Evolutionary conservation across 2,888 invertebrate species (phyloP), one percentile per base, ranked within the genome.

Genomic region (Conchocele bisecta): DNA sequence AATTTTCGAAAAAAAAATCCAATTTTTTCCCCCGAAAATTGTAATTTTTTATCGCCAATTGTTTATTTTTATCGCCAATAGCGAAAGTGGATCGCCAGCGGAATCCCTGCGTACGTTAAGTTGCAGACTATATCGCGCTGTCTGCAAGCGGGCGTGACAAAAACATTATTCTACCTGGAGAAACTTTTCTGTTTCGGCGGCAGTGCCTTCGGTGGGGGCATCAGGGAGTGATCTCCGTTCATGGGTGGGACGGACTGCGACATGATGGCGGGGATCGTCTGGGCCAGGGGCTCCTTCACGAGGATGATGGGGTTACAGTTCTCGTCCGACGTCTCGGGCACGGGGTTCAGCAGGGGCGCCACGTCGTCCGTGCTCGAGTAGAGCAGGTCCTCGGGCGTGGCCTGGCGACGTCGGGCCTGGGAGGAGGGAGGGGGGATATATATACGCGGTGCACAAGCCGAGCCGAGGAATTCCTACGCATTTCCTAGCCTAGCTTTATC

Each of bases 331-430:
- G 80, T 78, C 51, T 86, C 86, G 46, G 80, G 75, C 4, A 86
- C 72, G 1, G 81, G 70, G 20, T 79, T 74, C 15, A 80, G 59
- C 0, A 67, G 44, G 4, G 48, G 50, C 15, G 64, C 50, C 15
- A 50, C 54, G 3, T 59, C 64, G 11, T 72, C 75, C 53, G 33
- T 50, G 17, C 76, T 79, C 7, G 83, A 83, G 61, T 94, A 95
- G 39, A 95, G 91, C 76, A 96, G 91, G 88, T 96, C 95, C 79
- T 94, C 94, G 0, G 95, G 94, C 44, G 88, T 89, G 48, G 90
- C 86, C 13, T 88, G 88, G 53, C 86, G 88, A 46, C 89, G 77
- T 44, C 90, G 81, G 9, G 89, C 88, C 86, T 89, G 75, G n/a
- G 64, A 53, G 57, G 5, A 42, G n/a, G 44, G 17, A 15, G 3